Conservation (phyloP, 2,797 vertebrate species). For the Scarus forsteni region DNA sequence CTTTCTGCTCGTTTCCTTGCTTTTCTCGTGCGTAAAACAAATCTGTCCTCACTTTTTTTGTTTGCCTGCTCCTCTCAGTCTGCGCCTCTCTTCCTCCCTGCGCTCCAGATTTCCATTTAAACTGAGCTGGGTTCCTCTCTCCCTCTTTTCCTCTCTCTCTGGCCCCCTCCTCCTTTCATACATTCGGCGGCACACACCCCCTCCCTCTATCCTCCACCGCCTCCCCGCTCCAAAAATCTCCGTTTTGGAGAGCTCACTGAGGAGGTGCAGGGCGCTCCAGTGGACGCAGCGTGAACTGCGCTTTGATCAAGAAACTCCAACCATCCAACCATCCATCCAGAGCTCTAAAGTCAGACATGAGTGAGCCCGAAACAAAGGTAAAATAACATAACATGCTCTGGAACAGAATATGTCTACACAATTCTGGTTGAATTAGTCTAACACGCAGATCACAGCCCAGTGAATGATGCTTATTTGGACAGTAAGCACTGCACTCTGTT, state of each 20-base stretch:
- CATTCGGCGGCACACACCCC: slow-evolving; percentile 59
- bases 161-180: slow-evolving; percentile 39
- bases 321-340: not conserved
- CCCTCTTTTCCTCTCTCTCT: slow-evolving; percentile 24
- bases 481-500: no score
- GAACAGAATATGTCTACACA: no score
- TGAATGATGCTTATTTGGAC: no score
- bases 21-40: slow-evolving; percentile 59
- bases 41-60: slow-evolving; percentile 60
- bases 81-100: slow-evolving; percentile 57
- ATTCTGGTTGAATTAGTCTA: no score
- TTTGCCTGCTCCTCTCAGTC: slow-evolving; percentile 11
- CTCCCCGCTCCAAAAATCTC: slow-evolving; percentile 65
- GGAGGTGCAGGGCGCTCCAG: slow-evolving; percentile 62
- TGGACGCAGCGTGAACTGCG: slow-evolving; percentile 58
- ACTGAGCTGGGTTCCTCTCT: slow-evolving; percentile 60
- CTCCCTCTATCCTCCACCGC: slow-evolving; percentile 16
- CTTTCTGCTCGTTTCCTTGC: slow-evolving; percentile 30
- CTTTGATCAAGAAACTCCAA: slow-evolving; percentile 4
- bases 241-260: slow-evolving; percentile 50
- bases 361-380: not conserved
- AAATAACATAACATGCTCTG: no score
- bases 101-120: slow-evolving; percentile 73
- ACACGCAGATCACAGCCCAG: no score
- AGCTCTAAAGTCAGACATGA: not conserved